phyloP scores from a whole-genome alignment of 1,140 invertebrate genomes.

The Diorhabda elongata region DNA sequence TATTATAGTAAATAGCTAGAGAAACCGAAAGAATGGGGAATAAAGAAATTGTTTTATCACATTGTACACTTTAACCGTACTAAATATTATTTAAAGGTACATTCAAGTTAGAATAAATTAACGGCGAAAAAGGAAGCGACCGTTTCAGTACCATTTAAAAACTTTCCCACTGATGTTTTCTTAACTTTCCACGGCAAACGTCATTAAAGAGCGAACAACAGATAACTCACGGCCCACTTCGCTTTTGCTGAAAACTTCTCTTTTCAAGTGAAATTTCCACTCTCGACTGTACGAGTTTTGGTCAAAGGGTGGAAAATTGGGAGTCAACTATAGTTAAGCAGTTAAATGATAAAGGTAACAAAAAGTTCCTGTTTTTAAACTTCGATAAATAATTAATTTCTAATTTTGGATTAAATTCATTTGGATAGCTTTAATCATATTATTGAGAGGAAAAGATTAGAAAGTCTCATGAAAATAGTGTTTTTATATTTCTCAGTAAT shows the following conservation, averaged over 20 bases:
- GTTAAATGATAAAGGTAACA: not conserved
- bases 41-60: too few relatives aligned
- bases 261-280: slow-evolving; percentile 4
- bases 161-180: slow-evolving; percentile 12
- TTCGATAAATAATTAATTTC: too few relatives aligned
- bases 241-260: slow-evolving; percentile 11
- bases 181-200: slow-evolving; percentile 14
- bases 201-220: slow-evolving; percentile 17
- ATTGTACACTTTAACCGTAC: not conserved
- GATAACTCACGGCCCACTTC: slow-evolving; percentile 12
- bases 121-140: slow-evolving; percentile 7
- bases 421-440: too few relatives aligned
- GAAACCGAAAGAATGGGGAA: too few relatives aligned
- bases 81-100: slow-evolving; percentile 5
- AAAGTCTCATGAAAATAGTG: too few relatives aligned
- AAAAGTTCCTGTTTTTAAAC: not conserved
- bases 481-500: too few relatives aligned
- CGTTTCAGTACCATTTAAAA: slow-evolving; percentile 11
- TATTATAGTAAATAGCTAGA: too few relatives aligned
- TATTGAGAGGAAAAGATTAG: too few relatives aligned
- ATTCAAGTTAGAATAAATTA: slow-evolving; percentile 10
- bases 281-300: not conserved
- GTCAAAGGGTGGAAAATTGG: not conserved
- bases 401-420: too few relatives aligned
- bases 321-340: not conserved